These are phyloP conservation scores for Phaetusa simplex DNA, from an alignment of 2,113 vertebrate species.

Conservation along the genomic window DNA sequence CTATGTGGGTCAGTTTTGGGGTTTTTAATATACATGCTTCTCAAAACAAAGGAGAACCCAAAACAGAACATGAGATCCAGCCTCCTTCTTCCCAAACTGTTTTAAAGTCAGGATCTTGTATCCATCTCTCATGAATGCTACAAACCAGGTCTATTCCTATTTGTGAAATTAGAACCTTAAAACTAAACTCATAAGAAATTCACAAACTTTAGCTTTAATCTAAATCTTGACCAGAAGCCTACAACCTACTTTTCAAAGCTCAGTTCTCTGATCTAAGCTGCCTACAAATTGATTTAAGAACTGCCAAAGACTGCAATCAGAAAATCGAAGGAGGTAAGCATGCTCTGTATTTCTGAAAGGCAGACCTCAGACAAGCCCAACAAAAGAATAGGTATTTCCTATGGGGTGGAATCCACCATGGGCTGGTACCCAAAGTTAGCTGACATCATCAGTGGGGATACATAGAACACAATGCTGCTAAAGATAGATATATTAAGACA, in stretches of 20 bases:
- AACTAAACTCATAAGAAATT: not conserved
- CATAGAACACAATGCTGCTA: not conserved
- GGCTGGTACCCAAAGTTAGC: not conserved
- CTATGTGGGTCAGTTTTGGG: not conserved
- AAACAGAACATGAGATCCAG: not conserved
- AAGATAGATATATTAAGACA: not conserved
- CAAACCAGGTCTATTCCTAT: accelerated
- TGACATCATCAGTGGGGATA: not conserved
- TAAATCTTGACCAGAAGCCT: not conserved
- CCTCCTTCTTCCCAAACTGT: not conserved
- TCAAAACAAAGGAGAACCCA: not conserved
- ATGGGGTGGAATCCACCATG: not conserved
- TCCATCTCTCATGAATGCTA: not conserved
- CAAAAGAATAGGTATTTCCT: not conserved
- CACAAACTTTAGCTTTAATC: not conserved
- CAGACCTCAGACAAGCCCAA: not conserved
- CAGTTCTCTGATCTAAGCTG: not conserved
- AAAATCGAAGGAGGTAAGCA: not conserved
- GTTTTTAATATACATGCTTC: not conserved
- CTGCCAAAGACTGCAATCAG: not conserved
- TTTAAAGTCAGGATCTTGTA: not conserved
- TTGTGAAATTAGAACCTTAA: not conserved
- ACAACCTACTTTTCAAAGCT: not conserved
- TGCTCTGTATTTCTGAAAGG: not conserved
- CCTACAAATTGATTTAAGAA: not conserved